Percentiles rank a stretch among this genome's conserved stretches.
phyloP scores from a whole-genome alignment of 2,888 invertebrate species.

The Drosophila macrothrix region DNA sequence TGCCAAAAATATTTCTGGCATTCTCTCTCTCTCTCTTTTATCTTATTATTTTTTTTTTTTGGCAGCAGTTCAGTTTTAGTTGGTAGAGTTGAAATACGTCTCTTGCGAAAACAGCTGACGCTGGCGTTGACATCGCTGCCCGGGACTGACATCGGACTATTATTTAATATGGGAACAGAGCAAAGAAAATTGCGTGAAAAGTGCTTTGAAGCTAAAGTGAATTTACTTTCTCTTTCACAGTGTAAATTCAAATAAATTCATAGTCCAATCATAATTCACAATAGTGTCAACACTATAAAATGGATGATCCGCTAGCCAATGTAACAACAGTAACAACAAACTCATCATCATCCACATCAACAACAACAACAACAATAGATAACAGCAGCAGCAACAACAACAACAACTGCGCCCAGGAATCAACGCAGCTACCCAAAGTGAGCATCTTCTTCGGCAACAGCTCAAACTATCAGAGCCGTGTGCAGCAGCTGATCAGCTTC shows the following conservation, averaged over 20 bases:
- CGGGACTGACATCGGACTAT: slow-evolving; percentile 24
- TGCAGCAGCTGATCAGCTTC: slow-evolving; percentile 84
- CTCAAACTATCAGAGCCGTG: slow-evolving; percentile 82
- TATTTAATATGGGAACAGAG: slow-evolving; percentile 42
- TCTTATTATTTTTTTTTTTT: slow-evolving; percentile 13
- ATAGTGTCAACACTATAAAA: slow-evolving; percentile 27
- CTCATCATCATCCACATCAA: neutral
- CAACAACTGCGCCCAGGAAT: slow-evolving; percentile 20
- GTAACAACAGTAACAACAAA: slow-evolving; percentile 21
- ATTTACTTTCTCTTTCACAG: slow-evolving; percentile 39
- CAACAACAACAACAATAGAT: slow-evolving; percentile 14
- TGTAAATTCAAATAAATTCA: neutral
- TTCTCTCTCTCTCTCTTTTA: slow-evolving; percentile 14
- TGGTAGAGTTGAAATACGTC: slow-evolving; percentile 39
- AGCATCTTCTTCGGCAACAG: slow-evolving; percentile 83
- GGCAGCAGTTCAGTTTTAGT: slow-evolving; percentile 18
- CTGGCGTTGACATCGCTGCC: slow-evolving; percentile 23
- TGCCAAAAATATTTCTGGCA: slow-evolving; percentile 51
- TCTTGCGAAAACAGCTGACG: slow-evolving; percentile 46
- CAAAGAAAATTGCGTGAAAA: slow-evolving; percentile 14
- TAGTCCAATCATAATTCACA: slow-evolving; percentile 8
- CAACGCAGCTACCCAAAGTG: slow-evolving; percentile 67
- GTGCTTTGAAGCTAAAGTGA: slow-evolving; percentile 18
- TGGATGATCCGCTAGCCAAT: slow-evolving; percentile 38
- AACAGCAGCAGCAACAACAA: slow-evolving; percentile 23